Conservation (phyloP, 2,113 vertebrate species). For the Rhadina sibilatrix region DNA sequence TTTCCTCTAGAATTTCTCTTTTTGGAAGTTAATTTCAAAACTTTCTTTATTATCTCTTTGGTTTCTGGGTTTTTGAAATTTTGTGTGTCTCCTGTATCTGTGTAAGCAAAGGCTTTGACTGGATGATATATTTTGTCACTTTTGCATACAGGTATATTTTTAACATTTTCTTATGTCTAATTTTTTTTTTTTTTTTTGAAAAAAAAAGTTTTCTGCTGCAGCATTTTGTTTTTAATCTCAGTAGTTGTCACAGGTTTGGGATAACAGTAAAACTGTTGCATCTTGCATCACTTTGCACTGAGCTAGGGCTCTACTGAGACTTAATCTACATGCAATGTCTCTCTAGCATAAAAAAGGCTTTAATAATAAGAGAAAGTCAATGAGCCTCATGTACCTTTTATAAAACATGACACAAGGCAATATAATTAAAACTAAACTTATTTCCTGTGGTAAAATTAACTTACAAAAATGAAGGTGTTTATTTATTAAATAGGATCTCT, state of each 20-base stretch:
- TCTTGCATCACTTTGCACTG: slow-evolving; percentile 40
- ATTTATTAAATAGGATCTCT: slow-evolving; percentile 85
- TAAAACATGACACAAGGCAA: slow-evolving; percentile 80
- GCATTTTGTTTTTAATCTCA: background rate
- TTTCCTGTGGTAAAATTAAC: slow-evolving; percentile 83
- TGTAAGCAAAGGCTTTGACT: background rate
- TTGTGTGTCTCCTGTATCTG: rapidly evolving
- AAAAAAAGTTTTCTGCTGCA: background rate
- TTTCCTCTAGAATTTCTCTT: background rate
- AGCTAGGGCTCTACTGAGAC: slow-evolving; percentile 20
- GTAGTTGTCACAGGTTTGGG: slow-evolving; percentile 22
- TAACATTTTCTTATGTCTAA: background rate
- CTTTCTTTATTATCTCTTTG: background rate
- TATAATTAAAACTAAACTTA: slow-evolving; percentile 85
- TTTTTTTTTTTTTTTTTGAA: background rate
- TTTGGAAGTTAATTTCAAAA: background rate
- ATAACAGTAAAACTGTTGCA: slow-evolving; percentile 41
- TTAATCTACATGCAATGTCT: slow-evolving; percentile 51
- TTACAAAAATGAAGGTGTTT: slow-evolving; percentile 85
- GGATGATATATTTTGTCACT: background rate
- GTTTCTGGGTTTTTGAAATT: background rate
- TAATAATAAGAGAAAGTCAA: slow-evolving; percentile 80
- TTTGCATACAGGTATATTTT: background rate
- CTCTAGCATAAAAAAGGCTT: slow-evolving; percentile 55
- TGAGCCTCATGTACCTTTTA: slow-evolving; percentile 76